Evolutionary conservation across 2,888 invertebrate genomes (phyloP), one percentile per base, ranked within the genome.

Genomic region (Pegoplata infirma): DNA sequence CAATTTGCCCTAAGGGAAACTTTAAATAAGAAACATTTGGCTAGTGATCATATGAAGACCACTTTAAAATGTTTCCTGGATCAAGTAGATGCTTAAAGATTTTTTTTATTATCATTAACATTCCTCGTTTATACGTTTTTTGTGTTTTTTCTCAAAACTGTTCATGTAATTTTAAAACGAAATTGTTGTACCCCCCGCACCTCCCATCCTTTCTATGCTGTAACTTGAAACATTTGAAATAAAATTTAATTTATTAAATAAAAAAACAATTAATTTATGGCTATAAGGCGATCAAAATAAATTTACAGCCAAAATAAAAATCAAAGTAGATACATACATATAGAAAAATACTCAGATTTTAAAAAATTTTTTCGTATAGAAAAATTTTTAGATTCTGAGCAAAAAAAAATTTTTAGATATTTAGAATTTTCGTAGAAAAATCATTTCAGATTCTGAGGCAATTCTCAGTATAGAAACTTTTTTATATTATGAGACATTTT

Each of bases 1-100:
- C 87, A 89, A 14, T 85, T 82, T 74, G 90, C 89, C 6, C 67
- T 90, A 2, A 84, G 85, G 10, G 84, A 87, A 77, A 85, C 89
- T 1, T 75, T 90, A 0, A 81, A 82, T 0, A 84, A 83, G 23
- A 83, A 85, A 49, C 53, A 84, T 19, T 83, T 90, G 19, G 84
- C 87, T 5, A 86, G 86, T 59, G 88, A 88, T 36, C 80, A 84
- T 32, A 84, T 89, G 28, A 86, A 85, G 66, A 85, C 86, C 32
- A 86, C 86, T 6, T 88, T 90, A 80, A 84, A 85, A 53, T 66
- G 85, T 16, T 90, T 88, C 68, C 83, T 90, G 12, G 84, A 88
- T 8, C 69, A 84, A 56, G 82, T 85, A 40, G 86, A 85, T 83
- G 80, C 21, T 25, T 87, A 83, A 72, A 10, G 19, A 16, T n/a